Evolutionary conservation across 2,888 invertebrate species (phyloP), one percentile per base, ranked within the genome.

Genomic region (Heliconius sara): DNA sequence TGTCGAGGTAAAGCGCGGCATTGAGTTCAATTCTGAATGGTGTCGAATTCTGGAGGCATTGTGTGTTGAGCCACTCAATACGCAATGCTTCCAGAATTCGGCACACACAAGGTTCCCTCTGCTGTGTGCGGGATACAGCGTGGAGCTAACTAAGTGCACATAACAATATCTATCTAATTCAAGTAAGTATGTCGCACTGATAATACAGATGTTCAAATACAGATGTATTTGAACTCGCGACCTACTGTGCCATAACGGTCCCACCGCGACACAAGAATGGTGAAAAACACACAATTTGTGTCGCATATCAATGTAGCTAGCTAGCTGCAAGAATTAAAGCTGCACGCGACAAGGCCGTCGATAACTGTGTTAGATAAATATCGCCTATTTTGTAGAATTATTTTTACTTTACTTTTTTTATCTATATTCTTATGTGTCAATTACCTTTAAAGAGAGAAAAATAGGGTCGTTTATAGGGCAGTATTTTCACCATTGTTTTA

Each of bases 291-390:
- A 34, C 52, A 73, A 79, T 81, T 76, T 71, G 76, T 79, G 80
- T 81, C 79, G 73, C 79, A 80, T 80, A 76, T 79, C 76, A 77
- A 79, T 79, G 73, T 79, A 60, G 7, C n/a, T 60, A 13, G 7
- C 66, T 65, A 30, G 60, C 63, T 75, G 78, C 68, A 75, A 79
- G 65, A 78, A 76, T 52, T 80, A 60, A 76, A 78, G 34, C 60
- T 52, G 39, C 52, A 70, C n/a, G 60, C 60, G 72, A 66, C 81
- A 70, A 74, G 81, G 81, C 30, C 73, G 68, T 27, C 47, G 47
- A 68, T 74, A 81, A 77, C 66, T 43, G 65, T 43, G 47, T 47
- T 75, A 66, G 75, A 75, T 60, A 73, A 60, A 60, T 43, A 65
- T 75, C 47, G 47, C 27, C 27, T 27, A 13, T 65, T 43, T 43